Conservation (phyloP, 2,113 vertebrate species). For the Columba livia region DNA sequence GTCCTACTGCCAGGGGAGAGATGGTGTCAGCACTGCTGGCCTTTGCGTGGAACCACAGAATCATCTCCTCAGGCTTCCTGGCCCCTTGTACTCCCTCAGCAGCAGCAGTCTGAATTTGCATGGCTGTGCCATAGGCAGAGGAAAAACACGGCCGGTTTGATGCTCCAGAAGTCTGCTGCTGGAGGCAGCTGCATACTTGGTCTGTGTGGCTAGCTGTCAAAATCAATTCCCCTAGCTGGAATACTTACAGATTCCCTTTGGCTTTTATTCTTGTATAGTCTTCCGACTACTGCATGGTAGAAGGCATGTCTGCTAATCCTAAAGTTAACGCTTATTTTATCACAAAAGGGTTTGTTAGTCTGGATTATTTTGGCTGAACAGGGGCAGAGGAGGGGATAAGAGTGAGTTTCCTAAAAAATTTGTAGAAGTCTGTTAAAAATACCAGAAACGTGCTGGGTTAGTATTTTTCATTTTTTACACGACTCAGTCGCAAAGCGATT, state of each 20-base stretch:
- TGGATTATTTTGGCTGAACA: neutral
- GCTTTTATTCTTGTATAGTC: neutral
- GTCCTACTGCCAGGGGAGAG: neutral
- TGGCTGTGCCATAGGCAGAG: neutral
- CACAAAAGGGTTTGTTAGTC: neutral
- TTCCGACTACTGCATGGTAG: neutral
- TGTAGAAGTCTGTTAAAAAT: neutral
- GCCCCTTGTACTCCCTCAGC: rapidly evolving
- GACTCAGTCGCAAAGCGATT: neutral
- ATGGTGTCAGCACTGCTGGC: neutral
- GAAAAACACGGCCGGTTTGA: neutral
- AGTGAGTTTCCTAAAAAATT: neutral
- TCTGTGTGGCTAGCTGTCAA: neutral
- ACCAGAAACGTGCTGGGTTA: neutral
- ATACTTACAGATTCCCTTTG: neutral
- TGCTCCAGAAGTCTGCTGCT: neutral
- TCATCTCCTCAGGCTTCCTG: neutral
- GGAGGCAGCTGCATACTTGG: neutral
- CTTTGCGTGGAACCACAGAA: neutral
- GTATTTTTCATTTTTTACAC: neutral
- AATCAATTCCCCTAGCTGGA: neutral
- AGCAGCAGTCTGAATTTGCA: neutral
- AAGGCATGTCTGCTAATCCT: neutral
- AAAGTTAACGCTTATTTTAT: neutral
- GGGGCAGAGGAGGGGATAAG: neutral